Evolutionary conservation across 2,797 vertebrate genomes (phyloP).

Genomic region (Peromyscus nudipes): DNA sequence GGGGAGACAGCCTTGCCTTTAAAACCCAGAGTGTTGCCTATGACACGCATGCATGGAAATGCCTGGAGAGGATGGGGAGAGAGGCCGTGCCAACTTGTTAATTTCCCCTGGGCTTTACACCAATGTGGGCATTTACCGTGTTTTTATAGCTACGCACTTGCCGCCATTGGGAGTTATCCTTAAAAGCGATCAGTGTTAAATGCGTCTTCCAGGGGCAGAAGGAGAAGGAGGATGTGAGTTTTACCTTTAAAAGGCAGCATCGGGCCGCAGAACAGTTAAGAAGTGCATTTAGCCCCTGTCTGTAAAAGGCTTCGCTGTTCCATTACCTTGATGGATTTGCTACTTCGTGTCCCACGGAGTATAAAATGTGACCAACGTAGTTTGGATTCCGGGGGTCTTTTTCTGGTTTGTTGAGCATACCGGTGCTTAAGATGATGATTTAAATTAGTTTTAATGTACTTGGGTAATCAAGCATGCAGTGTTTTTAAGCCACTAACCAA

Average conservation of each 20-base stretch:
- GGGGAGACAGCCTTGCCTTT: neutral
- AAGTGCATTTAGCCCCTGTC: constrained; percentile 8
- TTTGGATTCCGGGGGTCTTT: constrained; percentile 62
- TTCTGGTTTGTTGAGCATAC: constrained; percentile 83
- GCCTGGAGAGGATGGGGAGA: neutral
- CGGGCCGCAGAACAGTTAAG: neutral
- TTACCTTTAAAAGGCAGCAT: constrained; percentile 53
- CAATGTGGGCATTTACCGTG: constrained; percentile 12
- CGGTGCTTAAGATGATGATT: constrained; percentile 81
- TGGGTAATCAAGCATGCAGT: constrained; percentile 85
- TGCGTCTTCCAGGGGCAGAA: constrained; percentile 31
- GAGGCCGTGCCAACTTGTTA: neutral
- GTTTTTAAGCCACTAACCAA: constrained; percentile 84
- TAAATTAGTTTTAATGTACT: constrained; percentile 85
- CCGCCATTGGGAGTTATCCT: neutral
- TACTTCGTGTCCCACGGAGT: constrained; percentile 62
- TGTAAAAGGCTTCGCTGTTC: constrained; percentile 47
- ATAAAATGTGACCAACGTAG: constrained; percentile 74
- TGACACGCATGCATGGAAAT: neutral
- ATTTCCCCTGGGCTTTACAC: constrained; percentile 8
- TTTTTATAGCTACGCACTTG: neutral
- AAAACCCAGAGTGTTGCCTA: neutral
- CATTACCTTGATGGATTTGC: constrained; percentile 75
- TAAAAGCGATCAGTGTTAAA: neutral
- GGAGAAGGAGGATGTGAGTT: constrained; percentile 18